Evolutionary conservation across 2,113 vertebrate species (phyloP).

Genomic region (Zonotrichia leucophrys): DNA sequence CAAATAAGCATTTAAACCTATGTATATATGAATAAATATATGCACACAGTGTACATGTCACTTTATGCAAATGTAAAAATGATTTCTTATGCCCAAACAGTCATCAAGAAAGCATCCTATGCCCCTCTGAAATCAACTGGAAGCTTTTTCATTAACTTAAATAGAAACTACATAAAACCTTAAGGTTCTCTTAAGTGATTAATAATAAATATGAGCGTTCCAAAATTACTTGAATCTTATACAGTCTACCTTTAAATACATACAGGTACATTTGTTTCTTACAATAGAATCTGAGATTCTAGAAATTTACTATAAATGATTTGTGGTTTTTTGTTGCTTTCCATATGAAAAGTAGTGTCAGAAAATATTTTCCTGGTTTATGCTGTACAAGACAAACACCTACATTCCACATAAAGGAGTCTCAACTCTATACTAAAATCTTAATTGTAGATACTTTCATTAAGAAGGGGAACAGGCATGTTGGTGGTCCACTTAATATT

Average conservation of each 20-base stretch:
- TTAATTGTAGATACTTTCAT: not conserved
- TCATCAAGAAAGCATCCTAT: not conserved
- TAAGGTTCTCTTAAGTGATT: not conserved
- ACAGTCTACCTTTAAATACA: not conserved
- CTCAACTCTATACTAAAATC: not conserved
- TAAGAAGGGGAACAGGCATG: not conserved
- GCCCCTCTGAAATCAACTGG: not conserved
- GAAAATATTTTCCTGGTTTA: not conserved
- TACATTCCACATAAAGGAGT: not conserved
- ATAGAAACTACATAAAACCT: not conserved
- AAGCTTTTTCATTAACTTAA: not conserved
- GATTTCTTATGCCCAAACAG: not conserved
- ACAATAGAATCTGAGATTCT: not conserved
- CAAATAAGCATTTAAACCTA: not conserved
- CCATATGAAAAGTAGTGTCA: not conserved
- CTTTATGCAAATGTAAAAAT: not conserved
- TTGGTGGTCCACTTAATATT: not conserved
- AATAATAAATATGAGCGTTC: not conserved
- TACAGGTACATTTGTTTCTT: not conserved
- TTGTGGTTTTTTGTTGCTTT: fast-evolving
- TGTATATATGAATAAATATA: not conserved
- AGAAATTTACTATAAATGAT: not conserved
- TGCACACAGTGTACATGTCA: not conserved
- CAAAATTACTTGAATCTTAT: not conserved
- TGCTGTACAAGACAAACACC: not conserved